Base-by-base conservation (phyloP, 2,888 invertebrate genomes). In the Tenodera sinensis region DNA sequence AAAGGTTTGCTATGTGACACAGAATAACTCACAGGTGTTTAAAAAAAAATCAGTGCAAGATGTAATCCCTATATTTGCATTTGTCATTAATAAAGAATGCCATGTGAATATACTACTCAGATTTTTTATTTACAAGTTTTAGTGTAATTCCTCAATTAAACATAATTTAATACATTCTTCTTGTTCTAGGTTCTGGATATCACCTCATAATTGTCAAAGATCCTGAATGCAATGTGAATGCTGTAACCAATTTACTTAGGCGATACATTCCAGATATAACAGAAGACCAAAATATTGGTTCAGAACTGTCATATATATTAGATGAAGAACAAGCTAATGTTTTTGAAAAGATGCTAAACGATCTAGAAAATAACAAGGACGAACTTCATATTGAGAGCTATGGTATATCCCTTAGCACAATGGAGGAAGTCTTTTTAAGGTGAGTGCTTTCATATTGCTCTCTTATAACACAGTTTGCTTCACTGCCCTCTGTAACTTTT, bases 391-490 rank as follows among this genome's bases (percentile, higher is more conserved):
- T 97, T 87, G 95, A 95, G 90, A 97, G 97, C 92, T 98, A 97
- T 92, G 98, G 98, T 7, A 95, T 98, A 28, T 96, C 97, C 8
- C 96, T 98, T 25, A 97, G 98, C 2, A 97, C 98, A 0, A 94
- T 98, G 93, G 98, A 98, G 93, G 98, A 98, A 93, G 98, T 98
- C 0, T 97, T 98, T 92, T 96, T 98, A 95, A 96, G 96, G 96
- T 96, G 94, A 94, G 94, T 92, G 42, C 4, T 25, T 34, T 83
- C 6, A 54, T 15, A 54, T 54, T 54, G 2, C 6, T 54, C 20
- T 54, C 54, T 30, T 30, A 30, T 3, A 30, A 30, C 30, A 30
- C 4, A 30, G 3, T 30, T 30, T 30, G 30, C 30, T 30, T 30
- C 30, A 30, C 30, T 30, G 4, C 30, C 4, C 30, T 4, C 30